Conservation (phyloP, 2,888 invertebrate genomes). For the Omphaloscelis lunosa region DNA sequence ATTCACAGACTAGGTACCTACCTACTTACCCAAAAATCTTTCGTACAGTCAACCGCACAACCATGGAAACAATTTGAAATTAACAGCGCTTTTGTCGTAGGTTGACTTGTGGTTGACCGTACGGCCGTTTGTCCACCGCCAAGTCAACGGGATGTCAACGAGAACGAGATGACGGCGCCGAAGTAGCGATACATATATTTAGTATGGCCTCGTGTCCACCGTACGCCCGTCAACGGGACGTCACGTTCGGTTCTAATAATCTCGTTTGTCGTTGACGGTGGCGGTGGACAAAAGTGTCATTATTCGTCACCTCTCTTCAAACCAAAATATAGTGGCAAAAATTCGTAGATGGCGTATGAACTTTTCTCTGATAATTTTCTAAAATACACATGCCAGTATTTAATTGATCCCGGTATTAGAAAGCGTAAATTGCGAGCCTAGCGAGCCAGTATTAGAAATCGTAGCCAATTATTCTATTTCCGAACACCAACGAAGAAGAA, state of each 20-base stretch:
- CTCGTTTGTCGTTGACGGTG: no score
- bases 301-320: neutral
- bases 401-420: no score
- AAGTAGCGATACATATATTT: no score
- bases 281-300: neutral
- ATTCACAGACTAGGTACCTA: neutral
- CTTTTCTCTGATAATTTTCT: neutral
- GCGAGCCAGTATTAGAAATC: no score
- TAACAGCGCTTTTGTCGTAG: neutral
- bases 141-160: no score
- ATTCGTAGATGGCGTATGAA: neutral
- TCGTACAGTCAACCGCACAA: neutral
- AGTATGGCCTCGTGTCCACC: no score
- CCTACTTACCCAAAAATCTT: neutral
- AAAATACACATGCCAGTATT: neutral
- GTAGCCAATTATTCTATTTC: conserved; percentile 29
- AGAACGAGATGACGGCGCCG: no score
- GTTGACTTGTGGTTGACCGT: neutral
- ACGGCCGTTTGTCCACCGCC: no score
- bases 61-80: neutral
- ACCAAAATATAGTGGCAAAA: neutral
- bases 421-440: no score
- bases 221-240: no score
- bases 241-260: no score
- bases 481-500: conserved; percentile 35